Percentiles rank a stretch among this genome's conserved stretches.
phyloP scores from a whole-genome alignment of 1,140 invertebrate species.

The Drosophila nikananu region DNA sequence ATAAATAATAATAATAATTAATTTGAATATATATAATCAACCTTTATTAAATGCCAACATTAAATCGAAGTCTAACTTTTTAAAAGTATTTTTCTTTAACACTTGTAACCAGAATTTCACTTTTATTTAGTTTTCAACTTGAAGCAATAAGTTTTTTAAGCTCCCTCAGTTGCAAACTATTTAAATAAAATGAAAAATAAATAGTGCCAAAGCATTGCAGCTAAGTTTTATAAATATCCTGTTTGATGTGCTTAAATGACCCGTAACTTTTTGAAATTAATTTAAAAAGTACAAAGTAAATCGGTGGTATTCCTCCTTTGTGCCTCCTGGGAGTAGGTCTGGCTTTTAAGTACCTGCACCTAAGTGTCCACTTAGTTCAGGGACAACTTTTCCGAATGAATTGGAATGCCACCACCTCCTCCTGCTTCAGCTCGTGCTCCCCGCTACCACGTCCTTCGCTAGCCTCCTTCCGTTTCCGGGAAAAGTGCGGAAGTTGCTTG shows the following conservation, averaged over 20 bases:
- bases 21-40: background rate
- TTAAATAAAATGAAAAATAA: background rate
- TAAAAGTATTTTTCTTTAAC: background rate
- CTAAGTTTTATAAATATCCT: slow-evolving; percentile 1
- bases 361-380: slow-evolving; percentile 46
- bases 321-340: background rate
- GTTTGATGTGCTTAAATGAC: slow-evolving; percentile 8
- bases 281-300: slow-evolving; percentile 25
- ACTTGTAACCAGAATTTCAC: background rate
- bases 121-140: too few relatives aligned
- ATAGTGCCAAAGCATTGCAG: background rate
- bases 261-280: slow-evolving; percentile 15
- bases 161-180: background rate
- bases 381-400: slow-evolving; percentile 42
- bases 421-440: background rate
- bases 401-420: slow-evolving; percentile 17
- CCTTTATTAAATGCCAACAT: background rate
- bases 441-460: background rate
- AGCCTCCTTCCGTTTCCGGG: slow-evolving; percentile 25
- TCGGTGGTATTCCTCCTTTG: slow-evolving; percentile 14
- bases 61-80: background rate
- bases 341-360: slow-evolving; percentile 43
- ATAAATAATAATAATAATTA: background rate
- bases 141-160: too few relatives aligned
- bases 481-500: slow-evolving; percentile 72